Base-by-base conservation (phyloP, 1,140 invertebrate species). In the Agrypnia vestita region DNA sequence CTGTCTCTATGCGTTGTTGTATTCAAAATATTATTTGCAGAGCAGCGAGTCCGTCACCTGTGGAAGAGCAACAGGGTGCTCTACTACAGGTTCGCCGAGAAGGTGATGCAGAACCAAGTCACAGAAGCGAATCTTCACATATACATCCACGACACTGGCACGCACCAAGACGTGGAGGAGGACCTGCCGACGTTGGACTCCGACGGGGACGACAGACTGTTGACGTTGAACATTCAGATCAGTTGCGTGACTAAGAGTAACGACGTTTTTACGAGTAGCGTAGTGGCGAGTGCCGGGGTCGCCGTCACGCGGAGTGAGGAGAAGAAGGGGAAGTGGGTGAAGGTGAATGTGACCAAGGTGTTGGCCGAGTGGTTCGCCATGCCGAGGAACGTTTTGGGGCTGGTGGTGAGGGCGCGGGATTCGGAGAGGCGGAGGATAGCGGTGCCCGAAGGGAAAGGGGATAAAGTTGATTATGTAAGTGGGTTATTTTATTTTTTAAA, bases 301-400 rank as follows among this genome's bases (percentile, higher is more conserved):
- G 51, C 69, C 21, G 17, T 76, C 12, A 53, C 69, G 3, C 15
- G 73, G 35, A 13, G 21, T 13, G 55, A 75, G 53, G 53, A 75
- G 73, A 35, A 19, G 35, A 51, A 87, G 84, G 94, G 94, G 0
- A 90, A 91, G 62, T 96, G 95, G 95, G 85, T 95, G 10, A 92
- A 92, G 76, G 88, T 96, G 11, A 94, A 96, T 83, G 88, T 96
- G 0, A 93, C 93, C n/a, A 91, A 91, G n/a, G 91, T 95, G 86
- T 92, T 96, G 1, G 90, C 91, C 53, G 92, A 94, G 49, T 96
- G 95, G 93, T 93, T 94, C 85, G 92, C 92, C 56, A 90, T 93
- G 84, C 92, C 93, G 0, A 88, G 92, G 56, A 93, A 94, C 74
- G 95, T 94, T 84, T 90, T 94, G 71, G 95, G 94, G 7, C 91